A percentile compares a stretch with the other conserved stretches of the same genome.
These are phyloP conservation scores for Amphilophus citrinellus DNA, from an alignment of 2,113 vertebrate genomes.

Conservation along the genomic window DNA sequence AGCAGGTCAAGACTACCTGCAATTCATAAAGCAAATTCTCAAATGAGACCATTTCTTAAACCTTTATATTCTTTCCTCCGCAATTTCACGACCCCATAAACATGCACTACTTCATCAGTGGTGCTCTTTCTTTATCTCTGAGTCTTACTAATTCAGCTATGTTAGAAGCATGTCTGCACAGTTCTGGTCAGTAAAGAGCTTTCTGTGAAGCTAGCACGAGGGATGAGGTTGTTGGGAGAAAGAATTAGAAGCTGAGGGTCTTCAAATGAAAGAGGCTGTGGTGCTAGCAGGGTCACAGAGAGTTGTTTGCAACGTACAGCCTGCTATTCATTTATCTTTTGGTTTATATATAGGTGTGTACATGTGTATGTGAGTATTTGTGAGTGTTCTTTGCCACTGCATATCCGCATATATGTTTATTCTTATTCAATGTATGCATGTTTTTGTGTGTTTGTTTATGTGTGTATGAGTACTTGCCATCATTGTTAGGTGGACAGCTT, in stretches of 20 bases:
- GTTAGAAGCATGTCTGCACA: background rate
- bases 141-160: slow-evolving; percentile 18
- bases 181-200: slow-evolving; percentile 25
- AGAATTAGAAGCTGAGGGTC: slow-evolving; percentile 28
- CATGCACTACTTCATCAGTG: background rate
- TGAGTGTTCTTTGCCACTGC: background rate
- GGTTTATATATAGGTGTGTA: slow-evolving; percentile 18
- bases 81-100: background rate
- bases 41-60: background rate
- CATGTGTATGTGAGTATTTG: background rate
- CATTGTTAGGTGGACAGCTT: background rate
- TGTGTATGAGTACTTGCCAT: background rate
- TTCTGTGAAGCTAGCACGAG: slow-evolving; percentile 16
- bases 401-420: background rate
- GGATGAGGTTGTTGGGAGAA: slow-evolving; percentile 16
- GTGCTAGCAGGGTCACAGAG: slow-evolving; percentile 64
- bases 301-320: slow-evolving; percentile 29
- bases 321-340: slow-evolving; percentile 43
- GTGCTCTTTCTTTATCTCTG: background rate
- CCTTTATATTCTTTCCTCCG: background rate
- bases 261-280: slow-evolving; percentile 2
- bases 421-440: background rate
- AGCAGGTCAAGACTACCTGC: slow-evolving; percentile 11
- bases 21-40: background rate
- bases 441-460: background rate